These are phyloP conservation scores for Epinotia ramella DNA, from an alignment of 2,888 invertebrate species.

Conservation along the genomic window DNA sequence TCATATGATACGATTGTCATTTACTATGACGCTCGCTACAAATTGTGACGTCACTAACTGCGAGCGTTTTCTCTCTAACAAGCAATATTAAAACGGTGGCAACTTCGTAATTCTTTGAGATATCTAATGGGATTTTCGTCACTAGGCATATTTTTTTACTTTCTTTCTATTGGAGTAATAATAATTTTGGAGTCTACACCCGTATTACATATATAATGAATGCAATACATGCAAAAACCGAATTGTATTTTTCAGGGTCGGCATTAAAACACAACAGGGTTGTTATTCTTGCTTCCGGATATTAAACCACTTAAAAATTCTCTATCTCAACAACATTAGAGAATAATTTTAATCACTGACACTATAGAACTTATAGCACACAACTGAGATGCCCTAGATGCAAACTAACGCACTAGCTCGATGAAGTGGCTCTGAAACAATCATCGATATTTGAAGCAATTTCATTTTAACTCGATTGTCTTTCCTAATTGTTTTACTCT, in stretches of 20 bases:
- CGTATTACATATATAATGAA: too few species aligned
- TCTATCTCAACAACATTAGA: background rate
- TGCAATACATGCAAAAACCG: slow-evolving; percentile 40
- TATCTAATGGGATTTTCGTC: too few species aligned
- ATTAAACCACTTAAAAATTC: background rate
- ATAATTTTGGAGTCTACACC: too few species aligned
- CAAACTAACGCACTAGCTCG: slow-evolving; percentile 8
- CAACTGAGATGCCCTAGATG: background rate
- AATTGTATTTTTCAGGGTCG: slow-evolving; percentile 43
- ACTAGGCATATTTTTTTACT: too few species aligned
- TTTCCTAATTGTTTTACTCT: slow-evolving; percentile 24
- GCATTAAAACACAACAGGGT: background rate
- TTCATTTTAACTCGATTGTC: slow-evolving; percentile 12
- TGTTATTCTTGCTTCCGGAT: background rate
- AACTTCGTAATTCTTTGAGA: too few species aligned
- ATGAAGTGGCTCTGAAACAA: slow-evolving; percentile 19
- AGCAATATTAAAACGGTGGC: too few species aligned
- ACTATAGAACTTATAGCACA: background rate
- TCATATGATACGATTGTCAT: too few species aligned
- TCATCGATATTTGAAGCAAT: slow-evolving; percentile 23
- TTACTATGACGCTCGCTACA: too few species aligned
- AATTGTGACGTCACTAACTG: too few species aligned
- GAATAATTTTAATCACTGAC: background rate
- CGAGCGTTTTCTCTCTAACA: too few species aligned
- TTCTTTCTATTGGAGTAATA: too few species aligned